Evolutionary conservation across 1,140 invertebrate species (phyloP).

Genomic region (Calliphora vicina): DNA sequence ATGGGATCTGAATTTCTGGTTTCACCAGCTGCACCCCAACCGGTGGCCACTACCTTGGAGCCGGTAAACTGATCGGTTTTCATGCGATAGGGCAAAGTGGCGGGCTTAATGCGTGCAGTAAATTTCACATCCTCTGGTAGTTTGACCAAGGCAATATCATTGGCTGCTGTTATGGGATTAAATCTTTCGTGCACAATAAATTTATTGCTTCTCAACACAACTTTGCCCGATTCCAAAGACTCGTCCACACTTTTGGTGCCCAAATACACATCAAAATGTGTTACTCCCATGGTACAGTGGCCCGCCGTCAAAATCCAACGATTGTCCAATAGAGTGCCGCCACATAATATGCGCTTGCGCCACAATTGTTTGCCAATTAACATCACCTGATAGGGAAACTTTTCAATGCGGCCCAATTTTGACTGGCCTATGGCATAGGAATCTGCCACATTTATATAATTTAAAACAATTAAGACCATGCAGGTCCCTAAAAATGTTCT

Average conservation of each 20-base stretch:
- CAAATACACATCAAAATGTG: conserved; percentile 57
- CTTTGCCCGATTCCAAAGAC: conserved; percentile 47
- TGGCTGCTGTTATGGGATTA: conserved; percentile 53
- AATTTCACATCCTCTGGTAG: conserved; percentile 50
- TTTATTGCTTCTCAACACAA: conserved; percentile 55
- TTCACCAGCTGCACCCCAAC: conserved; percentile 57
- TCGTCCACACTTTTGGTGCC: conserved; percentile 58
- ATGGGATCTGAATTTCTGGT: conserved; percentile 54
- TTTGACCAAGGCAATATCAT: conserved; percentile 60
- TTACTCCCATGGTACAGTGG: conserved; percentile 74
- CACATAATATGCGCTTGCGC: conserved; percentile 68
- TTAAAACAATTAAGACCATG: conserved; percentile 39
- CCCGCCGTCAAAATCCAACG: conserved; percentile 79
- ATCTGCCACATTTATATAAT: neutral
- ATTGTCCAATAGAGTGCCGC: conserved; percentile 76
- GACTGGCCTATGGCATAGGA: conserved; percentile 56
- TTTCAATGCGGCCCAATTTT: conserved; percentile 58
- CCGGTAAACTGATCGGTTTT: conserved; percentile 50
- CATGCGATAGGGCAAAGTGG: conserved; percentile 44
- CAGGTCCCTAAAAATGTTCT: conserved; percentile 38
- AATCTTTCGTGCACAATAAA: conserved; percentile 58
- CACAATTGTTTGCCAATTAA: conserved; percentile 60
- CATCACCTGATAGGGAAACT: conserved; percentile 62
- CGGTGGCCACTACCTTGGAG: conserved; percentile 55
- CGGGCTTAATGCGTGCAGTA: conserved; percentile 53